These are phyloP conservation scores for Sarcophilus harrisii DNA, from an alignment of 2,797 vertebrate species.

Conservation along the genomic window DNA sequence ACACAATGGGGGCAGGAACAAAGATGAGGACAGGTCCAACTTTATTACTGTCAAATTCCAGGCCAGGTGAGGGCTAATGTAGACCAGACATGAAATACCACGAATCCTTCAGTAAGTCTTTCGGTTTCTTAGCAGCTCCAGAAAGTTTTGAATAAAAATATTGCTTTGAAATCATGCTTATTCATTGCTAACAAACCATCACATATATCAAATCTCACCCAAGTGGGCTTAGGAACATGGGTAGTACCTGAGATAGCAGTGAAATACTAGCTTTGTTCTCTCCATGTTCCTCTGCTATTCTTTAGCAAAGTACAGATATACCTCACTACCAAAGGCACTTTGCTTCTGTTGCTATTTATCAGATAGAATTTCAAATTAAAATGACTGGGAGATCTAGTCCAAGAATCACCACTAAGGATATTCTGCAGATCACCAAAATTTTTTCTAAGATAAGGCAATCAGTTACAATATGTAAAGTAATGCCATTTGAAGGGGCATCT, in stretches of 20 bases:
- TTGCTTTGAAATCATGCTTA: background rate
- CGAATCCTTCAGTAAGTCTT: background rate
- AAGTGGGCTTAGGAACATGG: slow-evolving; percentile 47
- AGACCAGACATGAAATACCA: background rate
- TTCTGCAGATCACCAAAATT: background rate
- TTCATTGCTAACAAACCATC: background rate
- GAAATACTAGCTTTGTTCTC: slow-evolving; percentile 57
- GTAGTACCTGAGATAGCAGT: slow-evolving; percentile 75
- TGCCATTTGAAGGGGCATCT: background rate
- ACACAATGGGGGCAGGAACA: background rate
- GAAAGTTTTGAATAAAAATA: slow-evolving; percentile 3
- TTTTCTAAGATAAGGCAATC: slow-evolving; percentile 46
- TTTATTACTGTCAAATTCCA: background rate
- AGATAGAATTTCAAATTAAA: slow-evolving; percentile 61
- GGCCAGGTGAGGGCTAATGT: background rate
- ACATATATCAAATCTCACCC: slow-evolving; percentile 7
- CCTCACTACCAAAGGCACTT: slow-evolving; percentile 78
- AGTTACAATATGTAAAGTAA: background rate
- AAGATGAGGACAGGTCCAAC: background rate
- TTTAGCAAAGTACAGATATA: slow-evolving; percentile 70
- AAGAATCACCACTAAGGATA: slow-evolving; percentile 56
- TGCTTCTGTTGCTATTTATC: slow-evolving; percentile 66
- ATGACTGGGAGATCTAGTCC: slow-evolving; percentile 56
- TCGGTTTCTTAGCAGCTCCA: background rate
- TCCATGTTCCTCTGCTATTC: slow-evolving; percentile 75